A percentile compares a stretch with the other conserved stretches of the same genome.
These are phyloP conservation scores for Prinia subflava DNA, from an alignment of 2,113 vertebrate species.

Conservation along the genomic window DNA sequence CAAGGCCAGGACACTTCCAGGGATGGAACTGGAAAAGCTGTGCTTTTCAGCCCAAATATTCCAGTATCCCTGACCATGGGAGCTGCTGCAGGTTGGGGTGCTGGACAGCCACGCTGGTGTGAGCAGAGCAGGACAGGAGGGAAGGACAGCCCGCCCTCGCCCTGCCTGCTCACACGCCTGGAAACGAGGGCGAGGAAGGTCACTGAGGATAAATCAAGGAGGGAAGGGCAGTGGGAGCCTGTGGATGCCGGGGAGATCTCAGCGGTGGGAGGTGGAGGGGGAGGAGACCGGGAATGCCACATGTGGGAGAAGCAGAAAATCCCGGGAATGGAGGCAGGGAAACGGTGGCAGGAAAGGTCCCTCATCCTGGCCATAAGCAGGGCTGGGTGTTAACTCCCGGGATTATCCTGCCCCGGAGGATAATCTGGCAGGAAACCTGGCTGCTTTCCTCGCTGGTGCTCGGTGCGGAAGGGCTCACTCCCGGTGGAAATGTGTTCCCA, in stretches of 20 bases:
- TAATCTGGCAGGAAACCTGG: slow-evolving; percentile 3
- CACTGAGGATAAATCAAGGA: slow-evolving; percentile 63
- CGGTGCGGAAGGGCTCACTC: neutral
- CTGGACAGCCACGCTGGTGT: neutral
- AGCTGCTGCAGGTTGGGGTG: neutral
- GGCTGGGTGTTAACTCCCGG: neutral
- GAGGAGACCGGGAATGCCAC: neutral
- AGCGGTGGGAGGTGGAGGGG: neutral
- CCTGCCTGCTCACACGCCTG: slow-evolving; percentile 27
- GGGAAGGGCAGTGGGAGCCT: slow-evolving; percentile 54
- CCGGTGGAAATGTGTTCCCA: slow-evolving; percentile 17
- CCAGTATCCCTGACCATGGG: neutral
- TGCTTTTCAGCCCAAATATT: neutral
- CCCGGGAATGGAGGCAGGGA: neutral
- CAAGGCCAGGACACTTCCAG: neutral
- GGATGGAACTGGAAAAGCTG: no score
- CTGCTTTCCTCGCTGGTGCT: neutral
- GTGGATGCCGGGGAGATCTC: slow-evolving; percentile 36
- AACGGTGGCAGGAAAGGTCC: slow-evolving; percentile 42
- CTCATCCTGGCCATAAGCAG: slow-evolving; percentile 5
- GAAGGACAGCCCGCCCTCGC: neutral
- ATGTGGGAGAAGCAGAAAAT: neutral
- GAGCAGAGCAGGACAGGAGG: neutral
- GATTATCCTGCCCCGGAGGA: neutral
- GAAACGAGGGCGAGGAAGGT: slow-evolving; percentile 69